A percentile compares a stretch with the other conserved stretches of the same genome.
phyloP scores from a whole-genome alignment of 2,113 vertebrate genomes.

The Microcebus tavaratra region DNA sequence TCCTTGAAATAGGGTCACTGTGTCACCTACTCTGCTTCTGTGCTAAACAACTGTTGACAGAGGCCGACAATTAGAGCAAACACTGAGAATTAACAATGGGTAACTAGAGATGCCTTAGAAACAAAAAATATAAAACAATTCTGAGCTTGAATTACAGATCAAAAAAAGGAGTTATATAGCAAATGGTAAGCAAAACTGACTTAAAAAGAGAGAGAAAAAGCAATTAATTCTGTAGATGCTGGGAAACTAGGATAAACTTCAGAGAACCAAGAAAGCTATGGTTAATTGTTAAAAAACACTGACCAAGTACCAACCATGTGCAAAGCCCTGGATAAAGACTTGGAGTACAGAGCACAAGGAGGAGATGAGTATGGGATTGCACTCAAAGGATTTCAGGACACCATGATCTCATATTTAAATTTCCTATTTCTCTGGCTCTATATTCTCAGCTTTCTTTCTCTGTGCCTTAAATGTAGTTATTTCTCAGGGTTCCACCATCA shows the following conservation, averaged over 20 bases:
- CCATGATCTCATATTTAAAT: neutral
- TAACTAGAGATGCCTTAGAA: neutral
- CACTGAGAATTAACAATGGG: neutral
- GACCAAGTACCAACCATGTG: neutral
- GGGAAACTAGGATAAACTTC: neutral
- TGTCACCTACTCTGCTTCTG: neutral
- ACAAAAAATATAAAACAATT: neutral
- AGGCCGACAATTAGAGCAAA: neutral
- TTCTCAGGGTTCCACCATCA: neutral
- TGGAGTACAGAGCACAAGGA: neutral
- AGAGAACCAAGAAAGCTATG: neutral
- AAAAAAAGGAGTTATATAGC: neutral
- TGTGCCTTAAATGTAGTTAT: neutral
- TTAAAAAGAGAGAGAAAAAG: neutral
- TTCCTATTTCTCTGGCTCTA: neutral
- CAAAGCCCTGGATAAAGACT: neutral
- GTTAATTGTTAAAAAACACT: slow-evolving; percentile 2
- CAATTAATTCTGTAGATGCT: neutral
- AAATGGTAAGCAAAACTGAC: neutral
- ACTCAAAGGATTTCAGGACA: neutral
- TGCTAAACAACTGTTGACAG: neutral
- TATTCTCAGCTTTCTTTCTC: neutral
- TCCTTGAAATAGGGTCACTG: neutral
- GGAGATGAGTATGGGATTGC: neutral
- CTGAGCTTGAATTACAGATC: neutral